Percentiles rank a stretch among this genome's conserved stretches.
These are phyloP conservation scores for Peromyscus maniculatus DNA, from an alignment of 2,113 vertebrate genomes.

Conservation along the genomic window DNA sequence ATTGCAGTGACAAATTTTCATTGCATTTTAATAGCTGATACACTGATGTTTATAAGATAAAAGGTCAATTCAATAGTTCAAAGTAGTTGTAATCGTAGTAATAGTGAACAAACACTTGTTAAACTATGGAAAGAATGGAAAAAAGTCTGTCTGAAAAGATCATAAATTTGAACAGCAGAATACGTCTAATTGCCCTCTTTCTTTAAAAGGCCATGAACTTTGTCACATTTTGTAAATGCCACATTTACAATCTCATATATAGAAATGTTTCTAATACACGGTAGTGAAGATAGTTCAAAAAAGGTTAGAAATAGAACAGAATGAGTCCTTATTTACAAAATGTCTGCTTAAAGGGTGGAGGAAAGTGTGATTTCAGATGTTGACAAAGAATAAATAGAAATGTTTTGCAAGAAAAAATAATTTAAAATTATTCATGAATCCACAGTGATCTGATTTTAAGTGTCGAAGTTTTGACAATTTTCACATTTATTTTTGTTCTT, in stretches of 20 bases:
- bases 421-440: slow-evolving; percentile 15
- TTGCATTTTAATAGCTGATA: slow-evolving; percentile 81
- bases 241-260: slow-evolving; percentile 39
- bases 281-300: slow-evolving; percentile 56
- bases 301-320: neutral
- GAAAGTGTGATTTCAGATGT: neutral
- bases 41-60: slow-evolving; percentile 79
- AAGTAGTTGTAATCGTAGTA: slow-evolving; percentile 72
- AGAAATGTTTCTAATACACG: slow-evolving; percentile 11
- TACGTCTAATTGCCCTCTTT: slow-evolving; percentile 66
- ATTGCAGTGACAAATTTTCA: slow-evolving; percentile 78
- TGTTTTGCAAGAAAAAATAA: neutral
- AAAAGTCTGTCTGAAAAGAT: slow-evolving; percentile 80
- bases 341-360: neutral
- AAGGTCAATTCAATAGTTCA: slow-evolving; percentile 86
- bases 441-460: neutral
- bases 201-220: slow-evolving; percentile 75
- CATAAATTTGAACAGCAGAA: slow-evolving; percentile 73
- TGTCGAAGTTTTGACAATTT: slow-evolving; percentile 29
- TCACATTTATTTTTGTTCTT: slow-evolving; percentile 57
- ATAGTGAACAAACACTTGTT: slow-evolving; percentile 63
- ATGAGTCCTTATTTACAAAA: slow-evolving; percentile 1
- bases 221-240: slow-evolving; percentile 70
- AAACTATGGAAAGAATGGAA: slow-evolving; percentile 36
- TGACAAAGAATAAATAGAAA: slow-evolving; percentile 49